Evolutionary conservation across 2,113 vertebrate species (phyloP).

Genomic region (Dicrurus megarhynchus): DNA sequence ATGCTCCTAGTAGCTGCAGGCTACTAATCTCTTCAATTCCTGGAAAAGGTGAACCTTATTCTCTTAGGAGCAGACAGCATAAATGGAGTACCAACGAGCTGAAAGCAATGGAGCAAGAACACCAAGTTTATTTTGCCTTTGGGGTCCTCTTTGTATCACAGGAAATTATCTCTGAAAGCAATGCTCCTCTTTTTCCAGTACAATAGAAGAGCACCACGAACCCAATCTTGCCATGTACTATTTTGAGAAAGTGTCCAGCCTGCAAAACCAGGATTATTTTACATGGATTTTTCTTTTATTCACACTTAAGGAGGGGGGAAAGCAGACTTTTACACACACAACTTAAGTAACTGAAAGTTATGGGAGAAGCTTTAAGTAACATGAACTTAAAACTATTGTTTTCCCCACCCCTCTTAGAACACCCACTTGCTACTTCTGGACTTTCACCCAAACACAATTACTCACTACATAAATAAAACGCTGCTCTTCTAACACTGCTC

Average conservation of each 20-base stretch:
- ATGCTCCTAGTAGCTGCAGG: slow-evolving; percentile 55
- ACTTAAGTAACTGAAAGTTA: slow-evolving; percentile 18
- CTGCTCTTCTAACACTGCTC: slow-evolving; percentile 25
- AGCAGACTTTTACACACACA: slow-evolving; percentile 29
- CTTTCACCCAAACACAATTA: slow-evolving; percentile 30
- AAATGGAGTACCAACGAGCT: slow-evolving; percentile 16
- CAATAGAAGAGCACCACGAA: background rate
- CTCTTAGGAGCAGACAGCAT: slow-evolving; percentile 45
- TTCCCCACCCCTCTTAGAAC: slow-evolving; percentile 40
- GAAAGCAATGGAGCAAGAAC: slow-evolving; percentile 37
- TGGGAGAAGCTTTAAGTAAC: slow-evolving; percentile 49
- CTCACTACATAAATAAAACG: slow-evolving; percentile 45
- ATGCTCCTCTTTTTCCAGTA: background rate
- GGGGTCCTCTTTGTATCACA: slow-evolving; percentile 32
- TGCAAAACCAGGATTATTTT: slow-evolving; percentile 15
- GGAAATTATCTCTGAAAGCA: slow-evolving; percentile 27
- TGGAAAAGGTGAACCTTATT: slow-evolving; percentile 57
- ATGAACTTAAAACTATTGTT: slow-evolving; percentile 50
- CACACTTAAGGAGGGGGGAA: background rate
- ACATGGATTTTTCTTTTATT: background rate
- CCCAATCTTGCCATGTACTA: background rate
- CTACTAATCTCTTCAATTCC: slow-evolving; percentile 56
- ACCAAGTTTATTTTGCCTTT: slow-evolving; percentile 42
- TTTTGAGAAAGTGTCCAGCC: slow-evolving; percentile 22
- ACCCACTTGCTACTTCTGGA: slow-evolving; percentile 14